phyloP scores from a whole-genome alignment of 2,113 vertebrate species.

The Triplophysa tibetana region DNA sequence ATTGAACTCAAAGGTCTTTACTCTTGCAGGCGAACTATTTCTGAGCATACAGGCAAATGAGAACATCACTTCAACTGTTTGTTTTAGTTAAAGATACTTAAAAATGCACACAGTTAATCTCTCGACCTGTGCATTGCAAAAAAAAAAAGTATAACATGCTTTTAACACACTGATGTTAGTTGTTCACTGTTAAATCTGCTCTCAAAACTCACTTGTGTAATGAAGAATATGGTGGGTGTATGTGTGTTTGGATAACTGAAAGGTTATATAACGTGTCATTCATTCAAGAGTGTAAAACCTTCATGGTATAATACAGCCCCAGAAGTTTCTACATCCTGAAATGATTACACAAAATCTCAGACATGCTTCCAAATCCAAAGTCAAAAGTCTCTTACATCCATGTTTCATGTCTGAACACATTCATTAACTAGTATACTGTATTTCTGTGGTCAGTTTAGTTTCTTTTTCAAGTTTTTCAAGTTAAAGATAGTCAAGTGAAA shows the following conservation, averaged over 20 bases:
- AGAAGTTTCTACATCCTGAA: neutral
- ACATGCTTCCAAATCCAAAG: constrained; percentile 15
- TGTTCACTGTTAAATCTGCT: constrained; percentile 18
- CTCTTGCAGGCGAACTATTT: neutral
- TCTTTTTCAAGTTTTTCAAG: no score
- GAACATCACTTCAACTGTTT: neutral
- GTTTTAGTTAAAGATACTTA: neutral
- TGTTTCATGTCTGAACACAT: neutral
- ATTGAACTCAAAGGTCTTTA: constrained; percentile 3
- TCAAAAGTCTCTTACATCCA: neutral
- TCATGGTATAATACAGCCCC: neutral
- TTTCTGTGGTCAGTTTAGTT: no score
- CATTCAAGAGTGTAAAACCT: neutral
- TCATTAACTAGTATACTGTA: neutral
- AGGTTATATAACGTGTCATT: neutral
- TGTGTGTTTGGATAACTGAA: neutral
- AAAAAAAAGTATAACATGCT: neutral
- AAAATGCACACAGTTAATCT: neutral
- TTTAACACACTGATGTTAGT: neutral
- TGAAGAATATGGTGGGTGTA: neutral
- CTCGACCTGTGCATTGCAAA: neutral
- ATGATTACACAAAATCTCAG: neutral
- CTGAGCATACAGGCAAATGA: neutral
- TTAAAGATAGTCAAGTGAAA: no score
- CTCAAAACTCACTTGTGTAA: no score